Percentiles rank a stretch among this genome's conserved stretches.
Evolutionary conservation across 2,888 invertebrate genomes (phyloP).

Genomic region (Synergus umbraculus): DNA sequence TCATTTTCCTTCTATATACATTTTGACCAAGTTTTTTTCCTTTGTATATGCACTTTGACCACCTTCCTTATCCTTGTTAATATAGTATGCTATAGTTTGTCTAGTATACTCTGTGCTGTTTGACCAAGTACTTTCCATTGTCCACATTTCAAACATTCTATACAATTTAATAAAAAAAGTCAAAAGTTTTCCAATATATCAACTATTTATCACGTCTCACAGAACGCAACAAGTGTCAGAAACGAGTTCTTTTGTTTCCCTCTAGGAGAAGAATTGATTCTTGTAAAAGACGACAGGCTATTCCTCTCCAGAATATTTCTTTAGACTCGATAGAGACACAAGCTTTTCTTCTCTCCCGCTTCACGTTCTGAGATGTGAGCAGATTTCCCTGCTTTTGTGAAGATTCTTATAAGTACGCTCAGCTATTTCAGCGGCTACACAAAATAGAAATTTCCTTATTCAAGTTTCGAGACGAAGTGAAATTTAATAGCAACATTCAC

Average conservation of each 20-base stretch:
- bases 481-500: conserved; percentile 36
- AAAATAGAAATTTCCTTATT: conserved; percentile 38
- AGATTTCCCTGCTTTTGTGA: background rate
- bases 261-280: background rate
- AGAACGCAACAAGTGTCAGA: background rate
- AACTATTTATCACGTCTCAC: too few species aligned
- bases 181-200: too few species aligned
- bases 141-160: too few species aligned
- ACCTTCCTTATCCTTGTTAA: too few species aligned
- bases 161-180: too few species aligned
- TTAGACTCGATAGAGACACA: background rate
- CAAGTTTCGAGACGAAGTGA: conserved; percentile 27
- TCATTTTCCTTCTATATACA: too few species aligned
- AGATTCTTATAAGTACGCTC: background rate
- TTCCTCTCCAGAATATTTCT: background rate
- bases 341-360: background rate
- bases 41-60: too few species aligned
- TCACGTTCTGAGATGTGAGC: background rate
- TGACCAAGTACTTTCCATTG: too few species aligned
- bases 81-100: too few species aligned
- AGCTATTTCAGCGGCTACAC: conserved; percentile 19
- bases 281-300: background rate
- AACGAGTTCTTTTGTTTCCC: background rate
- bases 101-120: too few species aligned
- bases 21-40: too few species aligned